Base-by-base conservation (phyloP, 1,140 invertebrate species). In the Trichonephila clavata region DNA sequence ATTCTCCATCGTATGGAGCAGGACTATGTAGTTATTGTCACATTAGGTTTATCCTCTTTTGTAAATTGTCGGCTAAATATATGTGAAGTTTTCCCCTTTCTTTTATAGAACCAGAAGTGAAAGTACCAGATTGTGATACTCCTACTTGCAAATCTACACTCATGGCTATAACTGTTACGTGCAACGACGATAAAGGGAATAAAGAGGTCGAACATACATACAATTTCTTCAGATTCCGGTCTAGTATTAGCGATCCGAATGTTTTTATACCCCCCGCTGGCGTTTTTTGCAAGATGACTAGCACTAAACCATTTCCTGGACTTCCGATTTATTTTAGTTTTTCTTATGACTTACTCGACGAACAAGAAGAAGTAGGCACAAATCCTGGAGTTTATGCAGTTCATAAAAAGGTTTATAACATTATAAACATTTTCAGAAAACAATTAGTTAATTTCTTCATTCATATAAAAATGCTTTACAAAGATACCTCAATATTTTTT, bases 171-270 rank as follows among this genome's bases (percentile, higher is more conserved):
- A 65, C 77, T 68, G 59, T 92, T 21, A 65, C 18, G 27, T 92
- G 90, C 16, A 8, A 21, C 14, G 27, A 24, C 16, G n/a, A 63
- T 1, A 60, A 77, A 0, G 80, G 81, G 24, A 39, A 24, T 14
- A 20, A 13, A 6, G 80, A 57, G 2, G 27, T 92, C 0, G 59
- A 81, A 16, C 77, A 92, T 20, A 57, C 39, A 8, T 92, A 84
- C 60, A 92, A 92, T 57, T 92, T 92, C 32, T 92, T 63, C 39
- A 60, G 90, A 24, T 92, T 92, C 60, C n/a, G 80, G 24, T n/a
- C 59, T 6, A 20, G 14, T 13, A 84, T 84, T 10, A 57, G 7
- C 13, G 90, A 92, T 21, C 20, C 77, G 18, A 68, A 60, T 7
- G 27, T 84, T 1, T 92, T 92, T 18, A 50, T 84, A 39, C 27